These are phyloP conservation scores for Apodemia zela DNA, from an alignment of 2,888 invertebrate species.

Conservation along the genomic window DNA sequence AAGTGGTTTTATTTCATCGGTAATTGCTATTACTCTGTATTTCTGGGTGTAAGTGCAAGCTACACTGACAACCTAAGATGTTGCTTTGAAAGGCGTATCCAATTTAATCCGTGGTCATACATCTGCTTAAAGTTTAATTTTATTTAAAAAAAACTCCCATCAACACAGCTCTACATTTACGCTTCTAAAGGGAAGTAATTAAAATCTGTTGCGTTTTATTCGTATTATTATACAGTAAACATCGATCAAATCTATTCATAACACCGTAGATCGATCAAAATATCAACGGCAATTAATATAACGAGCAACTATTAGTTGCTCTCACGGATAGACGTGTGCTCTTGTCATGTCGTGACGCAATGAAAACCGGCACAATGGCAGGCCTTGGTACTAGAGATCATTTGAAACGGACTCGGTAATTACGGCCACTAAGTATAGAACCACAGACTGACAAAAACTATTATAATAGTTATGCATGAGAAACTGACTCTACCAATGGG, in stretches of 20 bases:
- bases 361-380: conserved; percentile 49
- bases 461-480: conserved; percentile 42
- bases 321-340: conserved; percentile 42
- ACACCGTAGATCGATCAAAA: conserved; percentile 31
- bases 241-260: conserved; percentile 5
- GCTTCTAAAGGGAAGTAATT: background rate
- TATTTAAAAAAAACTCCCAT: no score
- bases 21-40: no score
- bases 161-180: background rate
- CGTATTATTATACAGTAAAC: background rate
- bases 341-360: conserved; percentile 52
- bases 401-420: conserved; percentile 48
- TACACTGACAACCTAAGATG: no score
- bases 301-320: conserved; percentile 51
- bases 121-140: no score
- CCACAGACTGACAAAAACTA: conserved; percentile 48
- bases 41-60: no score
- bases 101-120: no score
- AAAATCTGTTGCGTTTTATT: background rate
- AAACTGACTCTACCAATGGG: conserved; percentile 32
- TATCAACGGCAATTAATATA: conserved; percentile 41
- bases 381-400: conserved; percentile 54
- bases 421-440: conserved; percentile 45
- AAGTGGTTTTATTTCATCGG: no score
- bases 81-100: no score